Evolutionary conservation across 2,888 invertebrate species (phyloP).

Genomic region (Hyposoter dolosus): DNA sequence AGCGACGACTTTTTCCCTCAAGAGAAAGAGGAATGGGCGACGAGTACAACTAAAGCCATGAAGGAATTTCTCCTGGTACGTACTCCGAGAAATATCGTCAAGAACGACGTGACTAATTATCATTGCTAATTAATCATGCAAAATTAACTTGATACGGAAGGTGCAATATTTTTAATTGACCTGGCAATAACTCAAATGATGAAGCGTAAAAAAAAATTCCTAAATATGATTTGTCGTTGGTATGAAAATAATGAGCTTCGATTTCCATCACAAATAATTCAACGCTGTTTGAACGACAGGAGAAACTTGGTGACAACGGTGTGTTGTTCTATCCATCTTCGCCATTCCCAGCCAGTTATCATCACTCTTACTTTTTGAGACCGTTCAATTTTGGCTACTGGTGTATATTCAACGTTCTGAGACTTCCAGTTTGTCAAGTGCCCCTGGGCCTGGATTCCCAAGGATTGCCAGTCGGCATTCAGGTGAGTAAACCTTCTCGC

Average conservation of each 20-base stretch:
- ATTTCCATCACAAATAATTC: neutral
- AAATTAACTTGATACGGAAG: neutral
- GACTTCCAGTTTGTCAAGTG: constrained; percentile 93
- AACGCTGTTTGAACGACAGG: constrained; percentile 82
- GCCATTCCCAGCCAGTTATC: constrained; percentile 92
- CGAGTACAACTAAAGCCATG: constrained; percentile 86
- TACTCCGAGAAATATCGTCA: constrained; percentile 52
- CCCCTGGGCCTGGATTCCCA: constrained; percentile 90
- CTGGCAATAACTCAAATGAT: too few relatives aligned
- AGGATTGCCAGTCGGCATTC: constrained; percentile 92
- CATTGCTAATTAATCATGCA: neutral
- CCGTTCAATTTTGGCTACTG: constrained; percentile 95
- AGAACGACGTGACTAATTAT: neutral
- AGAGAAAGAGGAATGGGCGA: constrained; percentile 89
- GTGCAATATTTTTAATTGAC: neutral
- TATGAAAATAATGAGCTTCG: neutral
- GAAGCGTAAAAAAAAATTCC: neutral
- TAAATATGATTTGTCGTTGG: neutral
- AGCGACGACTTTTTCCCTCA: constrained; percentile 89
- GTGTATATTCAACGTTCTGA: constrained; percentile 93
- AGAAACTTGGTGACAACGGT: constrained; percentile 91
- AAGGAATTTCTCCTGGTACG: constrained; percentile 88
- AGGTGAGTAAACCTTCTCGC: constrained; percentile 83
- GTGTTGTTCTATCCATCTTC: constrained; percentile 94
- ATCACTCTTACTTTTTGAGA: constrained; percentile 91